These are phyloP conservation scores for Luperina nickerlii DNA, from an alignment of 2,888 invertebrate genomes.

Conservation along the genomic window DNA sequence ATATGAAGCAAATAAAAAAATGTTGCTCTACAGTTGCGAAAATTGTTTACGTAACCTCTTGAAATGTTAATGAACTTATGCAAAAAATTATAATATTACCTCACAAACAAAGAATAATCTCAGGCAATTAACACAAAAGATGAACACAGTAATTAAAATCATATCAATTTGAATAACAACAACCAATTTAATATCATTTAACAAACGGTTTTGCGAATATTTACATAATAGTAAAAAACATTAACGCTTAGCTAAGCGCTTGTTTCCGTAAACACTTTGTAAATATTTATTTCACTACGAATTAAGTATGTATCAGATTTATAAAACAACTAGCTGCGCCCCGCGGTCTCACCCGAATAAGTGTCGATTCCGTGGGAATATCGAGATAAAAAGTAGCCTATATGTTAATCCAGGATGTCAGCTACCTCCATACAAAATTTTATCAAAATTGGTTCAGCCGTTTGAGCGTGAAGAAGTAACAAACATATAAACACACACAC, in stretches of 20 bases:
- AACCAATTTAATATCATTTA: neutral
- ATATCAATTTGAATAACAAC: conserved; percentile 26
- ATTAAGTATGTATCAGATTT: neutral
- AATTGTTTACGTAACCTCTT: neutral
- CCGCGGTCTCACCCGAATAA: too few species aligned
- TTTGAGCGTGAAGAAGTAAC: too few species aligned
- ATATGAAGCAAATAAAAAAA: neutral
- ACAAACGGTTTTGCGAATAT: neutral
- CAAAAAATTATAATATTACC: neutral
- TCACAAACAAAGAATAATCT: neutral
- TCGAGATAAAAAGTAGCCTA: too few species aligned
- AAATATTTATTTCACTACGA: conserved; percentile 28
- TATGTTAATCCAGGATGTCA: too few species aligned
- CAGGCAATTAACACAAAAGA: conserved; percentile 11
- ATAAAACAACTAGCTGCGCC: too few species aligned
- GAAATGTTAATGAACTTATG: neutral
- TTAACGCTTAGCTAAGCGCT: conserved; percentile 1
- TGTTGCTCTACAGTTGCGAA: neutral
- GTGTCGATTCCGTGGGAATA: too few species aligned
- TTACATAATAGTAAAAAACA: conserved; percentile 11
- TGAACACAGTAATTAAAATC: conserved; percentile 23
- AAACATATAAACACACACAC: too few species aligned
- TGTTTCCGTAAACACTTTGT: conserved; percentile 44
- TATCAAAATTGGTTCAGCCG: too few species aligned
- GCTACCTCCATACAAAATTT: too few species aligned